Base-by-base conservation (phyloP, 2,888 invertebrate genomes). In the Myopa tessellatipennis region DNA sequence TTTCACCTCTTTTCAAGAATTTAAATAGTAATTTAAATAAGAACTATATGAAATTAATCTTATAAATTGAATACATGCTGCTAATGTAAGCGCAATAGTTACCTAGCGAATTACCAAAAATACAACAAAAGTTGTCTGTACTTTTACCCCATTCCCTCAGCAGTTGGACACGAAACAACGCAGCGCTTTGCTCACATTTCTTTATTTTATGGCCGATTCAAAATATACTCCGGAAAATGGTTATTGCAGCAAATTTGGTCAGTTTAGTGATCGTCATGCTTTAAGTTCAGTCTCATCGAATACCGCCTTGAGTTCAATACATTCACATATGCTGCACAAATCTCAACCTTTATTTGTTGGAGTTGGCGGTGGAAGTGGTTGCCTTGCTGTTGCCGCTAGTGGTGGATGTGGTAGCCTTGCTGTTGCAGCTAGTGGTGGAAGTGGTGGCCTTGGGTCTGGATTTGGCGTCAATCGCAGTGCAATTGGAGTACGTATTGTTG, bases 111-210 rank as follows among this genome's bases (percentile, higher is more conserved):
- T 26, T 26, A 26, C 26, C 1, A 26, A 26, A 26, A 26, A 26
- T 26, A 26, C 26, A 26, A 26, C 26, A 26, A 26, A 26, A 26
- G 26, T 26, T 72, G 55, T 36, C 36, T 60, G 7, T 40, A 76
- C 63, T 78, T 82, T 77, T 80, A 34, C 26, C 26, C 26, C 26
- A 26, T 26, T 26, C 26, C 26, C 26, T 26, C 61, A 85, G 83
- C 89, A 92, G 92, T 90, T 91, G 81, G 90, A 93, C 69, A 86
- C 93, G 77, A 91, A 92, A 82, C 92, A 93, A 84, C 90, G 92
- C 81, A 91, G 91, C 77, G 91, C 92, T 50, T 88, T 93, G 16
- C 83, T 93, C 80, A 89, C 90, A 63, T 88, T 93, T 79, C 86
- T 93, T 67, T 85, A 83, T 69, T 83, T 82, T 61, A 84, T 86